Conservation (phyloP, 1,140 invertebrate genomes). For the Theocolax elegans region DNA sequence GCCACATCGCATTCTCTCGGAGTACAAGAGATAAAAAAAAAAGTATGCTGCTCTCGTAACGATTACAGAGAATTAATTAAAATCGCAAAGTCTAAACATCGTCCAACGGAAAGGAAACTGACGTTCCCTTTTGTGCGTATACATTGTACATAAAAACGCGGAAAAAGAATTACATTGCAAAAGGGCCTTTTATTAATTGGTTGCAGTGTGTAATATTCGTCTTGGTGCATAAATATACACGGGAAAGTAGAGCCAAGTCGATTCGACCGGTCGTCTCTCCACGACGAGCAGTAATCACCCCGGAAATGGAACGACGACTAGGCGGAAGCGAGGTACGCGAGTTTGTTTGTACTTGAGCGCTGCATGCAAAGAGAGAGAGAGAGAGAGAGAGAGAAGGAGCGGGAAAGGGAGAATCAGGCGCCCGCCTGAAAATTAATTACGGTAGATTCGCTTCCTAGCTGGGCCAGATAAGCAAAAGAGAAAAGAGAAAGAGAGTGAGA, state of each 20-base stretch:
- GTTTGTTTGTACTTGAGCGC: too few species aligned
- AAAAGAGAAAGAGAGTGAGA: neutral
- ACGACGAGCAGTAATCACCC: conserved; percentile 35
- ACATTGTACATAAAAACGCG: too few species aligned
- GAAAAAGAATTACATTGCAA: neutral
- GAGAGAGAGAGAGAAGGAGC: too few species aligned
- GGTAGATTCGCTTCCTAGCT: conserved; percentile 36
- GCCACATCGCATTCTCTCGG: too few species aligned
- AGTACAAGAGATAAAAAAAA: too few species aligned
- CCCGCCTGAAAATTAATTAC: conserved; percentile 38
- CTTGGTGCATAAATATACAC: neutral
- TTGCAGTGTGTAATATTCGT: neutral
- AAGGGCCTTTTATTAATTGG: conserved; percentile 25
- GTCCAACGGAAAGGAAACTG: too few species aligned
- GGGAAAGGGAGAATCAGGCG: neutral
- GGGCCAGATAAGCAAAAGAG: conserved; percentile 18
- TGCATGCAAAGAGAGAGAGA: too few species aligned
- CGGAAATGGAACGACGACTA: conserved; percentile 36
- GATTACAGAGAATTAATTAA: too few species aligned
- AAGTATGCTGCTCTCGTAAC: too few species aligned
- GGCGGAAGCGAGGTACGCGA: conserved; percentile 33
- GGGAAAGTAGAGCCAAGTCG: neutral
- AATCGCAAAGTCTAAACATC: too few species aligned
- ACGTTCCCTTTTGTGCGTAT: too few species aligned
- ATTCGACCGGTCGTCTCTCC: conserved; percentile 3